These are phyloP conservation scores for Eolophus roseicapilla DNA, from an alignment of 2,113 vertebrate genomes.

Conservation along the genomic window DNA sequence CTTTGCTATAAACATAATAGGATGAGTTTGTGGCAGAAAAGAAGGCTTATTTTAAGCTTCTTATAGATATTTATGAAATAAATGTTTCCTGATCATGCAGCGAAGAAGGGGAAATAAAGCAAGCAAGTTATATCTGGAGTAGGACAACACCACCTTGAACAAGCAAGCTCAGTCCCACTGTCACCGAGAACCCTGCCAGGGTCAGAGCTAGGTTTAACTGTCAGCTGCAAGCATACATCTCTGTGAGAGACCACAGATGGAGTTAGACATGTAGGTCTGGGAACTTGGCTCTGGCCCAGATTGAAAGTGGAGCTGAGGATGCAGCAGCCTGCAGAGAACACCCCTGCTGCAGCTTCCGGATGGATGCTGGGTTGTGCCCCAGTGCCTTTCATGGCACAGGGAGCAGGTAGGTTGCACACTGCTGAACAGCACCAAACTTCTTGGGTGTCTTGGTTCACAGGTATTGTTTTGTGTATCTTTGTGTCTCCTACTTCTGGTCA, in stretches of 20 bases:
- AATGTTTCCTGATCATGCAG: conserved; percentile 46
- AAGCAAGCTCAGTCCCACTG: neutral
- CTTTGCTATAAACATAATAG: conserved; percentile 57
- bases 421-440: neutral
- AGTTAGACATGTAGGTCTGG: neutral
- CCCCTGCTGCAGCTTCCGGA: neutral
- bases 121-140: neutral
- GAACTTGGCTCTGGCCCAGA: neutral
- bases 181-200: neutral
- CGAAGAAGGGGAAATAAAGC: neutral
- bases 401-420: neutral
- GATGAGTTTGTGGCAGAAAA: conserved; percentile 39
- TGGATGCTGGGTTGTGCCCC: neutral
- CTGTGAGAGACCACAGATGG: neutral
- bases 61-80: conserved; percentile 66
- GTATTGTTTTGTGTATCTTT: neutral
- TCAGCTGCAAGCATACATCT: neutral
- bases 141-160: conserved; percentile 37
- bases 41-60: conserved; percentile 72
- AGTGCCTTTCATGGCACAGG: neutral
- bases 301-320: neutral
- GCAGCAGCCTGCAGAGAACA: neutral
- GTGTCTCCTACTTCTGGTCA: neutral
- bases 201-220: neutral
- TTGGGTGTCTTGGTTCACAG: neutral